These are phyloP conservation scores for Illadopsis cleaveri DNA, from an alignment of 2,113 vertebrate genomes.

Conservation along the genomic window DNA sequence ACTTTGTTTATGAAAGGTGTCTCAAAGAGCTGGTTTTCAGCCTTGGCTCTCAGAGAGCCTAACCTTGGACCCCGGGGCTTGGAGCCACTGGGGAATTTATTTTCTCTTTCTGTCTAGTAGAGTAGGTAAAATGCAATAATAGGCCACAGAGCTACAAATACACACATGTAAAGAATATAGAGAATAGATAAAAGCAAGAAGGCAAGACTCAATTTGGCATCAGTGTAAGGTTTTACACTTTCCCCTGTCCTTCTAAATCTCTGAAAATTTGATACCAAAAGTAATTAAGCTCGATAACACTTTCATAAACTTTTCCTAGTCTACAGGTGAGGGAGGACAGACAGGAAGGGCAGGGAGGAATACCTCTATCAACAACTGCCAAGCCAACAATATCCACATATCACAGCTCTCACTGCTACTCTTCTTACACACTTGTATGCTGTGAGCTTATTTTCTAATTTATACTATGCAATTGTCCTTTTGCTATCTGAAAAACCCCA, in stretches of 20 bases:
- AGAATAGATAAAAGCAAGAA: neutral
- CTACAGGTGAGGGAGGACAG: neutral
- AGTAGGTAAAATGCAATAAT: neutral
- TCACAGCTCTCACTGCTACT: neutral
- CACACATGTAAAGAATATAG: neutral
- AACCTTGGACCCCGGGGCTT: neutral
- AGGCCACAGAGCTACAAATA: neutral
- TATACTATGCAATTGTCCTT: neutral
- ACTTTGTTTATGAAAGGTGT: neutral
- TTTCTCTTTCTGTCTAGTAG: neutral
- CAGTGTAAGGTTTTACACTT: neutral
- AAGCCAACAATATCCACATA: neutral
- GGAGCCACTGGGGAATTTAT: neutral
- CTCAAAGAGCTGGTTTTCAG: neutral
- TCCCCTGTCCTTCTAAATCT: neutral
- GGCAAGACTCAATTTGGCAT: neutral
- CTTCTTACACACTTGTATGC: neutral
- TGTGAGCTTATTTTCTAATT: neutral
- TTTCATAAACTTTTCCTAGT: neutral
- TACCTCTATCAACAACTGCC: rapidly evolving
- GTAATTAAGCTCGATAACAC: neutral
- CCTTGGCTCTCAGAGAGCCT: neutral
- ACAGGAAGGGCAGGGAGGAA: neutral
- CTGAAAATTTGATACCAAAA: neutral
- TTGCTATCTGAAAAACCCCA: neutral